Conservation (phyloP, 2,797 vertebrate species). For the Siniperca scherzeri region DNA sequence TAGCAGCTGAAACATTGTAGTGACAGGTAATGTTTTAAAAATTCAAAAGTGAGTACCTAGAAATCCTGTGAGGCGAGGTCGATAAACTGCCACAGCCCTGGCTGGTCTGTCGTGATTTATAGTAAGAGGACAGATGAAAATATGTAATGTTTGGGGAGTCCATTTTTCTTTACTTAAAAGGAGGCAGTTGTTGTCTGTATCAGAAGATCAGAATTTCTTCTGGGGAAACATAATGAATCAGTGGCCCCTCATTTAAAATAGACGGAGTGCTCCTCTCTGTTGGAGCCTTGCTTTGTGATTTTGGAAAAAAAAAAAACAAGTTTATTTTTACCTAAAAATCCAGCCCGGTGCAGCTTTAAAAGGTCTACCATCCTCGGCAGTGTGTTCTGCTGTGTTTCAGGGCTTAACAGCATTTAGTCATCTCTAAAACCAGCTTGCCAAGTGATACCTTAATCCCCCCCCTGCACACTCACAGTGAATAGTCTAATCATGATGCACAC, state of each 20-base stretch:
- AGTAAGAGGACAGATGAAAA: conserved; percentile 1
- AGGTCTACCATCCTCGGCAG: conserved; percentile 10
- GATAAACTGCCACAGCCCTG: not conserved
- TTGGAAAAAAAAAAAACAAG: not conserved
- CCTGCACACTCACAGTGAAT: conserved; percentile 47
- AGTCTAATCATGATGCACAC: conserved; percentile 59
- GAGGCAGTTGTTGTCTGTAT: conserved; percentile 17
- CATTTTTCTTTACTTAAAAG: conserved; percentile 12
- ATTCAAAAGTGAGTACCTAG: conserved; percentile 12
- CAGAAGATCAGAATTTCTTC: conserved; percentile 2
- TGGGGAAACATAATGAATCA: conserved; percentile 11
- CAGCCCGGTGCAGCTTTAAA: conserved; percentile 25
- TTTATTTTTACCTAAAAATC: conserved; percentile 26
- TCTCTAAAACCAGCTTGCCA: conserved; percentile 68
- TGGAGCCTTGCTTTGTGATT: conserved; percentile 3
- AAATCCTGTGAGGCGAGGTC: conserved; percentile 17
- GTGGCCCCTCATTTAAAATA: conserved; percentile 26
- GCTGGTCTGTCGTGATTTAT: conserved; percentile 11
- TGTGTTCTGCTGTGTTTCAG: conserved; percentile 56
- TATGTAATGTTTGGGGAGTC: conserved; percentile 7
- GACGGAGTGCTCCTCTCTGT: conserved; percentile 3
- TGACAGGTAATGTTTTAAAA: conserved; percentile 3
- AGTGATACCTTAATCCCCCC: conserved; percentile 76
- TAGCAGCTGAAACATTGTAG: not conserved
- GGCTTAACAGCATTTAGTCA: conserved; percentile 72